Conservation (phyloP, 2,888 invertebrate species). For the Steinernema carpocapsae region DNA sequence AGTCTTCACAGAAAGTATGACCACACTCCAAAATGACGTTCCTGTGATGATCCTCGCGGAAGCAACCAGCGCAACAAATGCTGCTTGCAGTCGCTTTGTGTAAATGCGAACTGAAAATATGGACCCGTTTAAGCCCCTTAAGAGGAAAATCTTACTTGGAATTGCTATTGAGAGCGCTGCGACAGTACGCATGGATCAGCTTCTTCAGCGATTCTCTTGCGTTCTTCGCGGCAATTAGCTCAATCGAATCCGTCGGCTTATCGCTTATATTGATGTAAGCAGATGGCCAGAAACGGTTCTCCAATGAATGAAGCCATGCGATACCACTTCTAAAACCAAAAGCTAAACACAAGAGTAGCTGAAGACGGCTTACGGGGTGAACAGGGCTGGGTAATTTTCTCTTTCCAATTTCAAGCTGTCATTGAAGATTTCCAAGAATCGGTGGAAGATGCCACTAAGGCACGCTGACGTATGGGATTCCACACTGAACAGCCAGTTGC, state of each 20-base stretch:
- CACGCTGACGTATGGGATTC: neutral
- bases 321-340: neutral
- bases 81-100: neutral
- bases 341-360: neutral
- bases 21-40: conserved; percentile 21
- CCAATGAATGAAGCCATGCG: neutral
- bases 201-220: neutral
- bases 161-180: neutral
- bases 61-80: conserved; percentile 8
- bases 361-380: neutral
- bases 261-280: neutral
- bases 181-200: neutral
- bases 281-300: conserved; percentile 8
- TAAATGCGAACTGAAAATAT: neutral
- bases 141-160: neutral
- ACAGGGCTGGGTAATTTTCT: neutral
- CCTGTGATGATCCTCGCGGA: neutral
- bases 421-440: neutral
- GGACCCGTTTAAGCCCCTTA: too few species aligned
- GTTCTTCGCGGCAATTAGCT: neutral
- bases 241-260: neutral
- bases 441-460: neutral
- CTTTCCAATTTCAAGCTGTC: neutral
- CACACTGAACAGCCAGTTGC: neutral
- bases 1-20: conserved; percentile 15